phyloP scores from a whole-genome alignment of 2,888 invertebrate species.

The Ommatoiulus sabulosus region DNA sequence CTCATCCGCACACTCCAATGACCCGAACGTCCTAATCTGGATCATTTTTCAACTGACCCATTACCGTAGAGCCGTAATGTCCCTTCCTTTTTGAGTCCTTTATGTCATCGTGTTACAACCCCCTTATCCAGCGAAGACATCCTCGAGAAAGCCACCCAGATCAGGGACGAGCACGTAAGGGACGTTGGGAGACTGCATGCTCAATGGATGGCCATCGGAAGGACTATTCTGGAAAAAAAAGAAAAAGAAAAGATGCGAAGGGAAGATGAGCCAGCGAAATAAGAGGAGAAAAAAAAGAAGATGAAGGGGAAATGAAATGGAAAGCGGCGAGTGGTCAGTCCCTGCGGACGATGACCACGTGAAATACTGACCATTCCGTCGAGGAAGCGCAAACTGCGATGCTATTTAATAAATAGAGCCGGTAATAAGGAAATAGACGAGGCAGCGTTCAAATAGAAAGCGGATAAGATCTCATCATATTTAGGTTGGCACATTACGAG shows the following conservation, averaged over 20 bases:
- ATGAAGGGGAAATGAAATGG: background rate
- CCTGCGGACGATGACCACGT: background rate
- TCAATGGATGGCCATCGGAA: background rate
- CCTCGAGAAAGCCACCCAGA: background rate
- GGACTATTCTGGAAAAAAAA: background rate
- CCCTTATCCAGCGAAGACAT: background rate
- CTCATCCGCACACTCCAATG: background rate
- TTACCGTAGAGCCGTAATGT: background rate
- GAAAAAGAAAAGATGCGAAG: background rate
- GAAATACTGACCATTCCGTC: conserved; percentile 13
- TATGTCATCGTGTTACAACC: background rate
- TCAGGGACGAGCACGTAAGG: conserved; percentile 26
- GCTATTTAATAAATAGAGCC: conserved; percentile 35
- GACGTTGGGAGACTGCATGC: background rate
- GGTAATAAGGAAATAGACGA: conserved; percentile 11
- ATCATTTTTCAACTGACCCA: conserved; percentile 38
- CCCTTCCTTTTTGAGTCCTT: background rate
- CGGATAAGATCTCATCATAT: background rate
- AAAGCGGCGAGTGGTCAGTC: background rate
- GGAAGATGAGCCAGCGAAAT: background rate
- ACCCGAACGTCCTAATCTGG: conserved; percentile 24
- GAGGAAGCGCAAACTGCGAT: background rate
- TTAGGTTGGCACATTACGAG: background rate
- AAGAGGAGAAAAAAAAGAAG: background rate
- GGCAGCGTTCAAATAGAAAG: background rate